Base-by-base conservation (phyloP, 2,113 vertebrate species). In the Eidolon helvum region DNA sequence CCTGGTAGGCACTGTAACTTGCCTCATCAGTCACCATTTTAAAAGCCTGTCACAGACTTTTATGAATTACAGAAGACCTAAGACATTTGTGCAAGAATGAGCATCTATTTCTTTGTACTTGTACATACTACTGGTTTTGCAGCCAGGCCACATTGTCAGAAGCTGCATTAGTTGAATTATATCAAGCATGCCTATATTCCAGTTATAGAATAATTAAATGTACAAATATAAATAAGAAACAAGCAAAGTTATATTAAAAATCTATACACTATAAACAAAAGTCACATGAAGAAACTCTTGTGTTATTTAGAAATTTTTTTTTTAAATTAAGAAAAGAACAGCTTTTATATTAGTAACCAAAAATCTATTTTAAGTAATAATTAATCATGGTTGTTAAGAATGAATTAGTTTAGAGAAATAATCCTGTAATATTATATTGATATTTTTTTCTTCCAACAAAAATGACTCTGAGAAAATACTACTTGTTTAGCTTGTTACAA, bases 361-460 rank as follows among this genome's bases (percentile, higher is more conserved):
- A 97, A 97, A 98, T 94, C 28, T 95, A 40, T 96, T 89, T 90
- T 96, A 94, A 94, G 69, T 71, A 94, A 96, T 43, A 28, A 95
- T 87, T 74, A 78, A 95, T 96, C 87, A 35, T 12, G 26, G 26
- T 10, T 94, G 55, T 96, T 45, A 95, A 45, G 24, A 90, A 33
- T 87, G 40, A 78, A 48, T 59, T 92, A 45, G 16, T 4, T 94
- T 96, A 71, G 50, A 69, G 26, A 92, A 72, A 92, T 28, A 97
- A 92, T 78, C n/a, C 7, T 90, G 4, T 78, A 96, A 94, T 86
- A 94, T 78, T 48, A 12, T 12, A 88, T 19, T 43, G 1, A 38
- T 4, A 74, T 1, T 48, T 48, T 87, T 89, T 90, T 94, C n/a
- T 74, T 33, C n/a, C 26, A 33, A 74, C 12, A 72, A 80, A 95